These are phyloP conservation scores for Protodeltote pygarga DNA, from an alignment of 2,888 invertebrate species.

Conservation along the genomic window DNA sequence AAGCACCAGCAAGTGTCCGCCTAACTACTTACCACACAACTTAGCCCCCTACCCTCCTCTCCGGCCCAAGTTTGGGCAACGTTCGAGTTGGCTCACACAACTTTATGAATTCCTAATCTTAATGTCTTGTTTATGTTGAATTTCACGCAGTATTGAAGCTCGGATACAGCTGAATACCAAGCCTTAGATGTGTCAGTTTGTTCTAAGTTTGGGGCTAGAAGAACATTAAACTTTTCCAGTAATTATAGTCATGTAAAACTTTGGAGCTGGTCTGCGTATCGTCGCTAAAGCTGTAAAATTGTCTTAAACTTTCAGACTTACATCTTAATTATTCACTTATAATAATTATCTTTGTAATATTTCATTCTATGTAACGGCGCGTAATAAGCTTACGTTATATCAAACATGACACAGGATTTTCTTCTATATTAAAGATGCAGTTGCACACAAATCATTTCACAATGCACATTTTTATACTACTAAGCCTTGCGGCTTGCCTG, in stretches of 20 bases:
- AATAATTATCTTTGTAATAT: too few relatives aligned
- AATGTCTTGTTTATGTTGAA: slow-evolving; percentile 51
- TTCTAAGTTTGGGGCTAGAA: slow-evolving; percentile 30
- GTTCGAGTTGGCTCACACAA: slow-evolving; percentile 32
- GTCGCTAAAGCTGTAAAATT: slow-evolving; percentile 6
- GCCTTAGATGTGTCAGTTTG: slow-evolving; percentile 18
- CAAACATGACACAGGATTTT: too few relatives aligned
- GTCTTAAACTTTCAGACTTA: too few relatives aligned
- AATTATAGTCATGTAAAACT: slow-evolving; percentile 6
- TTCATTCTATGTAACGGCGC: too few relatives aligned
- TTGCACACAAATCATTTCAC: too few relatives aligned
- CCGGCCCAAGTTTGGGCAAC: slow-evolving; percentile 19
- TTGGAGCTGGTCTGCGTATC: not conserved
- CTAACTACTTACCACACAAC: slow-evolving; percentile 33
- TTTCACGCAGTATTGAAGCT: slow-evolving; percentile 36
- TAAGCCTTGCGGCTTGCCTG: too few relatives aligned
- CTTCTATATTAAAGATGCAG: too few relatives aligned
- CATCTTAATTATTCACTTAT: too few relatives aligned
- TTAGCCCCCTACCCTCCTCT: slow-evolving; percentile 14
- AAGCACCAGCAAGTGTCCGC: slow-evolving; percentile 22
- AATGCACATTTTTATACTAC: too few relatives aligned
- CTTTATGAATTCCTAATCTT: slow-evolving; percentile 52
- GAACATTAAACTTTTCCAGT: slow-evolving; percentile 11
- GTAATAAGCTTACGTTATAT: too few relatives aligned
- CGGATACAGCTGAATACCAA: slow-evolving; percentile 29